Conservation (phyloP, 2,888 invertebrate species). For the Aphrophora alni region DNA sequence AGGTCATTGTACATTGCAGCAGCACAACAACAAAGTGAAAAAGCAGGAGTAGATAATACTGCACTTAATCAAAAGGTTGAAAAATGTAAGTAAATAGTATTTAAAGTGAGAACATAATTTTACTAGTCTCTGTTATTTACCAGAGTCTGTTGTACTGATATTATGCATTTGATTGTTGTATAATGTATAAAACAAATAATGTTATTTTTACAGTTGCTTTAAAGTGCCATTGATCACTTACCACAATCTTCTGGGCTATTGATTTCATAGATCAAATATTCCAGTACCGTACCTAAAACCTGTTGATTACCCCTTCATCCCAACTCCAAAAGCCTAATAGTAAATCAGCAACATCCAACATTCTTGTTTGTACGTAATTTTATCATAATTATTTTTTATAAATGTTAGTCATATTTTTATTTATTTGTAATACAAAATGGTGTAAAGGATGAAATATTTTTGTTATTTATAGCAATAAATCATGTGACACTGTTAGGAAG, state of each 20-base stretch:
- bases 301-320: no score
- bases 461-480: constrained; percentile 71
- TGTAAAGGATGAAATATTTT: background rate
- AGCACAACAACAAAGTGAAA: background rate
- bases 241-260: no score
- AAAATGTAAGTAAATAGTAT: background rate
- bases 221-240: no score
- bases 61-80: background rate
- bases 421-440: background rate
- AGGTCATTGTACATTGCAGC: background rate
- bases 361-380: background rate
- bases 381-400: background rate
- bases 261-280: no score
- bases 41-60: background rate
- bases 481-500: constrained; percentile 84
- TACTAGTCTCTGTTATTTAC: no score
- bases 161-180: no score
- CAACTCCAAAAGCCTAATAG: no score
- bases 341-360: background rate
- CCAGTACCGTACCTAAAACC: no score
- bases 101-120: background rate
- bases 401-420: background rate
- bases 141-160: no score
- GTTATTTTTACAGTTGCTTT: background rate
- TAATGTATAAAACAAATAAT: background rate